Percentiles rank a stretch among this genome's conserved stretches.
These are phyloP conservation scores for Jacana jacana DNA, from an alignment of 2,113 vertebrate species.

Conservation along the genomic window DNA sequence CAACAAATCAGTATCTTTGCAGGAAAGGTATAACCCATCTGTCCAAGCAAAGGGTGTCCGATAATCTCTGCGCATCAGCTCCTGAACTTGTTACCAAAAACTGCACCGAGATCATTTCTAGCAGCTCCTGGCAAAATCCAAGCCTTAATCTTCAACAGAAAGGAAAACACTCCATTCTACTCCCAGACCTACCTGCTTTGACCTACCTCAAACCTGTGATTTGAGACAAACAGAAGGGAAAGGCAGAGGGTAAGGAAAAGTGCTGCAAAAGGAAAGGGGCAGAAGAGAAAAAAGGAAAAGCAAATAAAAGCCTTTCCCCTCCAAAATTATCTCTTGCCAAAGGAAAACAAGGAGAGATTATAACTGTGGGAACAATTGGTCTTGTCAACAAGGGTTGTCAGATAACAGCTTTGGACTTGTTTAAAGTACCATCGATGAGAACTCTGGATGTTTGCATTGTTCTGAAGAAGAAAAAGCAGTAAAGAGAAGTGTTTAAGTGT, in stretches of 20 bases:
- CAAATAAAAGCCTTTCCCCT: neutral
- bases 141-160: neutral
- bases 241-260: neutral
- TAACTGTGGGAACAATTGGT: conserved; percentile 1
- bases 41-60: neutral
- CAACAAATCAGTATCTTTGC: neutral
- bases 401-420: conserved; percentile 33
- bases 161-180: neutral
- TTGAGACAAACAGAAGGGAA: neutral
- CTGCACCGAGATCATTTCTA: neutral
- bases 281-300: neutral
- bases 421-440: conserved; percentile 16
- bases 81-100: neutral
- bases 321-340: neutral
- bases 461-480: neutral
- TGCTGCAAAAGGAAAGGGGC: neutral
- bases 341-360: neutral
- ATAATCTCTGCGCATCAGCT: neutral
- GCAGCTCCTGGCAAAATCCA: neutral
- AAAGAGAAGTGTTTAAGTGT: conserved; percentile 42
- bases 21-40: neutral
- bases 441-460: conserved; percentile 18
- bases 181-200: neutral
- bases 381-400: conserved; percentile 1
- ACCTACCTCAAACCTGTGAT: neutral